Base-by-base conservation (phyloP, 2,113 vertebrate genomes). In the Fregata magnificens region DNA sequence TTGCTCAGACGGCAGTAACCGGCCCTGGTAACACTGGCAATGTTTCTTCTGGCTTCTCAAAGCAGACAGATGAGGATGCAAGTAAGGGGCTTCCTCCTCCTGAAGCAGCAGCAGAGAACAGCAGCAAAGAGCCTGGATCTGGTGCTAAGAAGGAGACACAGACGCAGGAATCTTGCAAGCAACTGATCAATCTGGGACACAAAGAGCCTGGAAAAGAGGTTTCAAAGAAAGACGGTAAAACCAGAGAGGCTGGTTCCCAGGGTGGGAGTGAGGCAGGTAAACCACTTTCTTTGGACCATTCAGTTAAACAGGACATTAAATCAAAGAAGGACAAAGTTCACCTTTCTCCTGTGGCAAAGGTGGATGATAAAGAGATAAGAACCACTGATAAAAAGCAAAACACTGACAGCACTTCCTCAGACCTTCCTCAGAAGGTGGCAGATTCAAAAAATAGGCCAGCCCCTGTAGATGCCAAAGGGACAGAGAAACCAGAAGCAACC, bases 171-270 rank as follows among this genome's bases (percentile, higher is more conserved):
- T 3, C 12, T 22, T 7, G 1, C 1, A 66, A 86, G 87, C 83
- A 59, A 0, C 53, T 20, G 0, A 1, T 5, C 6, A 3, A 0
- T 1, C 4, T 73, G 31, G 91, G 58, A 5, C 59, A 63, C 9
- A 5, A 1, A 52, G 91, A 70, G 9, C 62, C 83, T 53, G 76
- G 25, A 5, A 7, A 38, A 38, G 92, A 82, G 21, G 8, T 12
- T 29, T 32, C 25, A 2, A 36, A 69, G 74, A 5, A n/a, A 34
- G 94, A 4, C 1, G 79, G 67, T 32, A 19, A 32, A 13, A 7
- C 25, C 59, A 38, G 20, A 29, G 87, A 40, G 55, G 45, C 58
- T 14, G 40, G 2, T 14, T 5, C n/a, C 49, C 42, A 26, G 62
- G 31, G 3, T 29, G 36, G 86, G 32, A 52, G 69, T 20, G 86